These are phyloP conservation scores for Chondrosia reniformis DNA, from an alignment of 37 sponge, comb jelly and placozoan species.

Conservation along the genomic window DNA sequence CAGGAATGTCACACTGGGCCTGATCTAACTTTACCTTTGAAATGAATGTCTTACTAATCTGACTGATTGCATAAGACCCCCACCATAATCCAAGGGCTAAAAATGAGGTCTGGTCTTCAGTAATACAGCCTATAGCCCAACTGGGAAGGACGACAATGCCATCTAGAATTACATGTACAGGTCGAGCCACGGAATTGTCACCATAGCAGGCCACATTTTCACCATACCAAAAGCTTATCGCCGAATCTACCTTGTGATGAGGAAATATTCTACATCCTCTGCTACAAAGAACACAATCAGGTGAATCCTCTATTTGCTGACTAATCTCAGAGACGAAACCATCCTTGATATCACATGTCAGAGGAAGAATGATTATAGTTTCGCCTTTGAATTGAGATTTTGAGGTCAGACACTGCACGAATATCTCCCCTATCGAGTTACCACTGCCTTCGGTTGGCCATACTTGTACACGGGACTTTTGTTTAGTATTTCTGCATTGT, in stretches of 20 bases:
- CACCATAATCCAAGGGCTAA: background rate
- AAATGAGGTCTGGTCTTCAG: too few species aligned
- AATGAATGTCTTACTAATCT: background rate
- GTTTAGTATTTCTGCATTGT: too few species aligned
- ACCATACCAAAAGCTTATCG: background rate
- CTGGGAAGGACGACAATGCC: background rate
- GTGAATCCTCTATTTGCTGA: background rate
- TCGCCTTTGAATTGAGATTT: too few species aligned
- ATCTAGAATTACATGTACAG: conserved; percentile 4
- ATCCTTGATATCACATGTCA: background rate
- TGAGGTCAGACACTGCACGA: too few species aligned
- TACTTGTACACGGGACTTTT: too few species aligned
- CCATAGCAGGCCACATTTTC: background rate
- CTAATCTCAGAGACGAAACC: background rate
- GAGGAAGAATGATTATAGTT: background rate
- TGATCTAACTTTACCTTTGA: background rate
- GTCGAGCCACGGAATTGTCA: background rate
- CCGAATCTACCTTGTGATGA: background rate
- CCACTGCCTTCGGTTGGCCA: too few species aligned
- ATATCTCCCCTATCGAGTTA: too few species aligned
- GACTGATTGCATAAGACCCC: background rate
- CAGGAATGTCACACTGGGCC: background rate
- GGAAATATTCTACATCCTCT: background rate
- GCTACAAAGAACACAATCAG: background rate
- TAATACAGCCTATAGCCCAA: background rate